These are phyloP conservation scores for Muschampia plurimacula DNA, from an alignment of 2,888 invertebrate genomes.

Conservation along the genomic window DNA sequence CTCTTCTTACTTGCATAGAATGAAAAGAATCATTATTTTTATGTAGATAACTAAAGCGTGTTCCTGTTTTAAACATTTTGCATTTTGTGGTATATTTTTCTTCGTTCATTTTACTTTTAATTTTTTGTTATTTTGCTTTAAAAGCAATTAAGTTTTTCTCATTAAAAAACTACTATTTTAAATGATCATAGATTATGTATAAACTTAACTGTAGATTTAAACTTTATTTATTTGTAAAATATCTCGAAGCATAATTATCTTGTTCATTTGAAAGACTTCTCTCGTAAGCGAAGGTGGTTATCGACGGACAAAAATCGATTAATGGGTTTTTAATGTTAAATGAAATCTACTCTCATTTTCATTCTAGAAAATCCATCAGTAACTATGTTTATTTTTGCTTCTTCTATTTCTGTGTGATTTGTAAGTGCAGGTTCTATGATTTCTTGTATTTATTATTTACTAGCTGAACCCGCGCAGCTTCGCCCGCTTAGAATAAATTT, in stretches of 20 bases:
- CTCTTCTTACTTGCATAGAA: neutral
- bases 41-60: neutral
- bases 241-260: slow-evolving; percentile 13
- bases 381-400: neutral
- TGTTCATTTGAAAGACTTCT: neutral
- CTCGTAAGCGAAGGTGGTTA: slow-evolving; percentile 4
- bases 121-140: slow-evolving; percentile 3
- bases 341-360: slow-evolving; percentile 7
- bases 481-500: too few species aligned
- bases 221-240: slow-evolving; percentile 21
- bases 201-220: neutral
- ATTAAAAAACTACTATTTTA: neutral
- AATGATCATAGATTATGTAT: neutral
- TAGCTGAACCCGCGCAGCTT: too few species aligned
- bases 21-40: slow-evolving; percentile 3
- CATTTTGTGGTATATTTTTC: neutral
- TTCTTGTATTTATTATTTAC: too few species aligned
- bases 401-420: neutral
- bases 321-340: slow-evolving; percentile 32
- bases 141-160: neutral
- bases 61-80: slow-evolving; percentile 6
- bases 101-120: neutral
- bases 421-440: neutral
- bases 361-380: slow-evolving; percentile 1
- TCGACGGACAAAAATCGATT: slow-evolving; percentile 3